Base-by-base conservation (phyloP, 2,888 invertebrate species). In the Agelastica alni region DNA sequence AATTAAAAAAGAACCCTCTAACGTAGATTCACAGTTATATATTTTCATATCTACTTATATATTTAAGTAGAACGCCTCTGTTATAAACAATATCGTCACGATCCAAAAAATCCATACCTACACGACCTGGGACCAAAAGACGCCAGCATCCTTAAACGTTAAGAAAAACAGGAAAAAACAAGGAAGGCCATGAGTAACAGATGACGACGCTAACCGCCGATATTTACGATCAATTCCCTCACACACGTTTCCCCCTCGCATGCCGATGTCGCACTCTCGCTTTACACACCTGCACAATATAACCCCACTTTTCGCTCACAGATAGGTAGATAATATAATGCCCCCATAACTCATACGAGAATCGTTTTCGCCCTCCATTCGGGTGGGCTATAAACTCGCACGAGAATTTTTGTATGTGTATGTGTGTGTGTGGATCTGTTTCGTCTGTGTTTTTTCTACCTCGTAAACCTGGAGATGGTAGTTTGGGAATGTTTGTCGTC, bases 301-400 rank as follows among this genome's bases (percentile, higher is more conserved):
- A 75, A 75, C 73, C 70, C 72, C 70, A 73, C 72, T 75, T 74
- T 74, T 74, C 72, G 68, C 70, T 67, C 69, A 67, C 69, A 70
- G 72, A 72, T 75, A 77, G 75, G 76, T 76, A 76, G 76, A 76
- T 77, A 76, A n/a, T n/a, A n/a, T n/a, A n/a, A 77, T 76, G 75
- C 71, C 65, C 65, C 72, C 71, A 76, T 77, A 77, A 76, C 72
- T 77, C 77, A 77, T 75, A 71, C 65, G 63, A 67, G 70, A 75
- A 76, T 76, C 75, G 76, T 75, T 74, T 71, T 75, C 73, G 74
- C 75, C 75, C 75, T 74, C 75, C 75, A 75, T 76, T 75, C 72
- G 74, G 72, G 70, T 58, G 70, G 62, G 73, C 74, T 71, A 75
- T 77, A 76, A 76, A 76, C 74, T 72, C 68, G 68, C 69, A 66